Evolutionary conservation across 2,113 vertebrate species (phyloP), one percentile per base, ranked within the genome.

Genomic region (Gymnarchus niloticus): DNA sequence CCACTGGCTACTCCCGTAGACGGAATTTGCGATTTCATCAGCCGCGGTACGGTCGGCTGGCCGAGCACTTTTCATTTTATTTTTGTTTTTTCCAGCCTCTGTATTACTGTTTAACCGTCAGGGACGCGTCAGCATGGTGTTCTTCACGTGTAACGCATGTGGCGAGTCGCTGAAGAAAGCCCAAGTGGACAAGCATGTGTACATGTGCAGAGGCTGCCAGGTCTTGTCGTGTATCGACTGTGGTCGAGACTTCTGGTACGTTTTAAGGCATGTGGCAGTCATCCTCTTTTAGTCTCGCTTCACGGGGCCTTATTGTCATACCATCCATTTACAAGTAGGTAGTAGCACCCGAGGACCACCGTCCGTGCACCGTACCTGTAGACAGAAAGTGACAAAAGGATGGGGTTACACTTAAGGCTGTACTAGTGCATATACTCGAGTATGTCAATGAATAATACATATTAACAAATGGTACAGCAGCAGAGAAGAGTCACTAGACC

Each of bases 151-250:
- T 89, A 94, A 91, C 19, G 94, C 94, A 0, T 99, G 98, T 87
- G 98, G 98, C 0, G 97, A 98, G 10, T 97, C 98, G 0, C 92
- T 99, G 89, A 99, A 99, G 93, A 99, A 98, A 87, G 93, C 91
- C 0, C 97, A 98, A 78, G 97, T 99, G 21, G 97, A 98, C 14
- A 99, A 99, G 85, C 98, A 99, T 0, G 92, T 95, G 65, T 91
- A 87, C 21, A 85, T 93, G 3, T 99, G 98, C 90, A 90, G 95
- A 2, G 93, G 88, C 2, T 98, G 96, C 7, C 90, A 95, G 41
- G 95, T 95, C 83, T 92, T 99, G 8, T 99, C 98, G 0, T 99
- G 98, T 90, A 98, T 99, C 80, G 98, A 99, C 86, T 99, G 98
- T 12, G 97, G 98, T 51, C 96, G 96, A 92, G 97, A 99, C 83